Conservation (phyloP, 2,888 invertebrate genomes). For the Netelia virgata region DNA sequence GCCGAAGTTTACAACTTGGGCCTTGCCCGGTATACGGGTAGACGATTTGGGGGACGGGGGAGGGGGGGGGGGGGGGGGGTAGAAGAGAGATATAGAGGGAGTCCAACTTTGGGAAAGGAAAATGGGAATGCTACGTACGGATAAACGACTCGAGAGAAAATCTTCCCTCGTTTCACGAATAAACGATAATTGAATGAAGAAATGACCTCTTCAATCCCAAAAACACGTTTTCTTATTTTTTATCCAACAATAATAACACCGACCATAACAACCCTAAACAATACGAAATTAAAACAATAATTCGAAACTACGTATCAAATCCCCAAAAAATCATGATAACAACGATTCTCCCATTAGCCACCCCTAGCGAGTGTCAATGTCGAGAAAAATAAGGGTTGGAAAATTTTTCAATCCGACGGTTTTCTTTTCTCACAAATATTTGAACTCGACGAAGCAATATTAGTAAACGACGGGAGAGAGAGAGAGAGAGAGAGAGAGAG, state of each 20-base stretch:
- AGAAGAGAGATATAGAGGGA: slow-evolving; percentile 14
- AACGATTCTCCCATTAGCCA: neutral
- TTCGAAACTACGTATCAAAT: neutral
- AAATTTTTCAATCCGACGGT: too few species aligned
- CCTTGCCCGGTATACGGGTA: slow-evolving; percentile 13
- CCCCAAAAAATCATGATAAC: neutral
- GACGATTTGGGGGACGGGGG: slow-evolving; percentile 23
- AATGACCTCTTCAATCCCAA: slow-evolving; percentile 1
- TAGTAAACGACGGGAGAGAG: too few species aligned
- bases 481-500: too few species aligned
- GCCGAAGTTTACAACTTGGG: slow-evolving; percentile 55
- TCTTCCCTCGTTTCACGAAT: neutral
- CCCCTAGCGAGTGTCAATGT: neutral
- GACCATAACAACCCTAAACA: neutral
- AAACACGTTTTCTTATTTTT: too few species aligned
- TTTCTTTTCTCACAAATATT: too few species aligned
- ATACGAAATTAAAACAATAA: neutral
- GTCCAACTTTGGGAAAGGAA: slow-evolving; percentile 29
- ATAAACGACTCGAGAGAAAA: slow-evolving; percentile 23
- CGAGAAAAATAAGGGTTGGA: too few species aligned
- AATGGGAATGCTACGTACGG: neutral
- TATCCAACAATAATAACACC: neutral
- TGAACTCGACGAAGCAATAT: neutral
- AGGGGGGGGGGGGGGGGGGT: neutral
- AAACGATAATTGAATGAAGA: slow-evolving; percentile 27